Conservation (phyloP, 2,797 vertebrate species). For the Numenius phaeopus region DNA sequence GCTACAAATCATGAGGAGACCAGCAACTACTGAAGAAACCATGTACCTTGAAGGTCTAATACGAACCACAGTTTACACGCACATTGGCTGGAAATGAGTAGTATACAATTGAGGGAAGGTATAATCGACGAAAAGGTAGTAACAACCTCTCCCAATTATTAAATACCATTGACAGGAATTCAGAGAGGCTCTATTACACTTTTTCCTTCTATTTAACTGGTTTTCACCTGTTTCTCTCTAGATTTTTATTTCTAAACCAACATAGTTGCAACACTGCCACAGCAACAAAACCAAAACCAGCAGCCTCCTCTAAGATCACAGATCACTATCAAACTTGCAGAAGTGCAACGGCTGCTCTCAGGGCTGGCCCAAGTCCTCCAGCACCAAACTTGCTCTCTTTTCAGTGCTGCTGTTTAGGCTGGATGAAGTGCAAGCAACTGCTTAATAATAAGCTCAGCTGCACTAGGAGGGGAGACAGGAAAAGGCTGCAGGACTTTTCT, state of each 20-base stretch:
- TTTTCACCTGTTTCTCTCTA: not conserved
- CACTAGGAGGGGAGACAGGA: not conserved
- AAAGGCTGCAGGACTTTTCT: not conserved
- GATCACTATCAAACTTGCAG: not conserved
- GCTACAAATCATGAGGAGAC: not conserved
- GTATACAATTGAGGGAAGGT: not conserved
- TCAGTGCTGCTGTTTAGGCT: not conserved
- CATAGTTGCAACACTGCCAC: not conserved
- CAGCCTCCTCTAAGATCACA: not conserved
- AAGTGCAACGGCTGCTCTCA: not conserved
- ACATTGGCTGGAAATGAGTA: not conserved
- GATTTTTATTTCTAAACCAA: not conserved
- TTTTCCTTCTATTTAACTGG: not conserved
- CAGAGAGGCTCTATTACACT: not conserved
- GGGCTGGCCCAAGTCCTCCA: not conserved
- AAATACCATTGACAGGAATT: not conserved
- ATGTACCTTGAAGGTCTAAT: not conserved
- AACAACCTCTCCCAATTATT: not conserved
- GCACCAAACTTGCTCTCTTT: fast-evolving
- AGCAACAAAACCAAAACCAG: not conserved
- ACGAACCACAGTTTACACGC: not conserved
- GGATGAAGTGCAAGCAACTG: not conserved
- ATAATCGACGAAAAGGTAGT: not conserved
- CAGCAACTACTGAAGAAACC: not conserved
- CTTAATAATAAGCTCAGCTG: not conserved